A percentile compares a stretch with the other conserved stretches of the same genome.
These are phyloP conservation scores for Eupithecia tripunctaria DNA, from an alignment of 2,888 invertebrate species.

Conservation along the genomic window DNA sequence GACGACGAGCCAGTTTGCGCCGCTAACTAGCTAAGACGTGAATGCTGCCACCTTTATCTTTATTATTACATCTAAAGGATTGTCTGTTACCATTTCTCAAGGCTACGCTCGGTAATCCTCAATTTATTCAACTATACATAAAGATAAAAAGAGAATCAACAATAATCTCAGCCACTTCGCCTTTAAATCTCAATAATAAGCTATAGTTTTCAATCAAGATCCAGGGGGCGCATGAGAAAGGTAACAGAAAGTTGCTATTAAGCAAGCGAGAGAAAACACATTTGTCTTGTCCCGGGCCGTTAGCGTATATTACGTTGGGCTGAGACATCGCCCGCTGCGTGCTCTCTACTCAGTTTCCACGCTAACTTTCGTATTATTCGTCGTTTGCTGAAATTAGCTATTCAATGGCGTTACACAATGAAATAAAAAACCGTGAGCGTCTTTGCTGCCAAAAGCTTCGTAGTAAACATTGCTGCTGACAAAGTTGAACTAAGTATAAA, in stretches of 20 bases:
- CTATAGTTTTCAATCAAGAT: slow-evolving; percentile 75
- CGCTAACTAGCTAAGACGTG: slow-evolving; percentile 81
- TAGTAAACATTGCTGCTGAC: slow-evolving; percentile 27
- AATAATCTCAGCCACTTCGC: slow-evolving; percentile 36
- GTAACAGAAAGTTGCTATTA: slow-evolving; percentile 68
- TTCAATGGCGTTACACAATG: slow-evolving; percentile 23
- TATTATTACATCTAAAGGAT: slow-evolving; percentile 67
- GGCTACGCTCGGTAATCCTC: background rate
- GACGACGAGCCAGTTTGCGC: slow-evolving; percentile 79
- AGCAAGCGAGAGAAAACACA: slow-evolving; percentile 82
- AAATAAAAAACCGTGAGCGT: slow-evolving; percentile 37
- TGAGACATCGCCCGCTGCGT: slow-evolving; percentile 76
- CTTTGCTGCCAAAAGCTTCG: slow-evolving; percentile 39
- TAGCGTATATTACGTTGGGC: slow-evolving; percentile 80
- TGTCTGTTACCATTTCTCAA: slow-evolving; percentile 39
- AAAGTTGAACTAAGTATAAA: slow-evolving; percentile 48
- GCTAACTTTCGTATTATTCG: slow-evolving; percentile 60
- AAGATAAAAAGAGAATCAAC: slow-evolving; percentile 40
- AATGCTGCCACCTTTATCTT: slow-evolving; percentile 70
- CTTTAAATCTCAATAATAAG: slow-evolving; percentile 66
- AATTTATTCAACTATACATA: slow-evolving; percentile 1
- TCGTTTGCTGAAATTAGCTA: slow-evolving; percentile 58
- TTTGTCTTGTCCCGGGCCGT: slow-evolving; percentile 83
- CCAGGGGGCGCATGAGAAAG: slow-evolving; percentile 58
- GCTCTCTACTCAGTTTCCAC: slow-evolving; percentile 67